Evolutionary conservation across 2,113 vertebrate species (phyloP).

Genomic region (Xenopus borealis): DNA sequence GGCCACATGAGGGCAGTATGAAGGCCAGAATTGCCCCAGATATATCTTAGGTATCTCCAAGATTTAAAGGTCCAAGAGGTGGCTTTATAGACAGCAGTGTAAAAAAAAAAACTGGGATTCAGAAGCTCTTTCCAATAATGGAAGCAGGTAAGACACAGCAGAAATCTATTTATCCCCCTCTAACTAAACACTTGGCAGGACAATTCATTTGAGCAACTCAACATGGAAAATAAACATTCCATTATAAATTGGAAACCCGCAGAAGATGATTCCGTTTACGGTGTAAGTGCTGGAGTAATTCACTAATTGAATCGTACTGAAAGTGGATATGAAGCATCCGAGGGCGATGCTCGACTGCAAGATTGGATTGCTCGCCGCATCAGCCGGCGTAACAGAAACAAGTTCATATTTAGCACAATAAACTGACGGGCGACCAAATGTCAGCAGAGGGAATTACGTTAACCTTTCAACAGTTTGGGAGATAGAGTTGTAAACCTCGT

Average conservation of each 20-base stretch:
- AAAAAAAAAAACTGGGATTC: too few species aligned
- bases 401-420: constrained; percentile 48
- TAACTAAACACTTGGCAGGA: constrained; percentile 17
- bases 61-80: too few species aligned
- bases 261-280: constrained; percentile 1
- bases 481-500: constrained; percentile 49
- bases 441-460: constrained; percentile 62
- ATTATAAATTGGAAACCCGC: constrained; percentile 13
- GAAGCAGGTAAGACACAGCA: background rate
- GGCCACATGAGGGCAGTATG: too few species aligned
- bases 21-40: too few species aligned
- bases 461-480: constrained; percentile 69
- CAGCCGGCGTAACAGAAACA: constrained; percentile 45
- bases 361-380: constrained; percentile 44
- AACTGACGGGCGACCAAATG: constrained; percentile 47
- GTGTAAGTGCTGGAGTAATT: constrained; percentile 20
- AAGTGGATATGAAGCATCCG: constrained; percentile 36
- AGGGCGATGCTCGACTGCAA: constrained; percentile 40
- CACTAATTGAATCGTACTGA: constrained; percentile 33
- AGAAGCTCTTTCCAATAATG: too few species aligned
- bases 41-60: too few species aligned
- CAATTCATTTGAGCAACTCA: constrained; percentile 32
- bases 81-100: too few species aligned
- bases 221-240: constrained; percentile 18
- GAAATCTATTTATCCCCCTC: constrained; percentile 29